Evolutionary conservation across 30 jellyfish, hydroid and myxozoan genomes (phyloP).

Genomic region (Nemopilema nomurai): DNA sequence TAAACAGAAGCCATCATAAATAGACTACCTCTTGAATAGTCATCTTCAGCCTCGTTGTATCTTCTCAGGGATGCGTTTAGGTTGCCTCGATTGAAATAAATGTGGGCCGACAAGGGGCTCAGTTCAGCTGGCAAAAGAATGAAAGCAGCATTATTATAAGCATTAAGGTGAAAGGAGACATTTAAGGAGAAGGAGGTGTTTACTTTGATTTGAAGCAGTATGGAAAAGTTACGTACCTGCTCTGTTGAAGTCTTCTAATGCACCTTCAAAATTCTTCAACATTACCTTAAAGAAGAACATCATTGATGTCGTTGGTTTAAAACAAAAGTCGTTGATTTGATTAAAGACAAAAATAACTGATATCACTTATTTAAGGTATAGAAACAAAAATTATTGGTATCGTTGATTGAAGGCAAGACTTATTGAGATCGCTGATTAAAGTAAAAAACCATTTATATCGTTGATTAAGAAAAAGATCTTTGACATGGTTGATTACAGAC

Average conservation of each 20-base stretch:
- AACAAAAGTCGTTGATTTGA: too few relatives aligned
- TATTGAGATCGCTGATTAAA: too few relatives aligned
- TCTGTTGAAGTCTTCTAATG: slow-evolving; percentile 59
- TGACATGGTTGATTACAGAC: too few relatives aligned
- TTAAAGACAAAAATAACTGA: too few relatives aligned
- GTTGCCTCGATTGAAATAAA: slow-evolving; percentile 75
- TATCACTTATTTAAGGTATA: too few relatives aligned
- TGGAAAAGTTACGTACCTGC: slow-evolving; percentile 50
- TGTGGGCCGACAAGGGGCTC: slow-evolving; percentile 64
- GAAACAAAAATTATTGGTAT: too few relatives aligned
- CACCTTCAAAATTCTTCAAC: slow-evolving; percentile 60
- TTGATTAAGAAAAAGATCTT: too few relatives aligned
- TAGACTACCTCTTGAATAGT: slow-evolving; percentile 63
- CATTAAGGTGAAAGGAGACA: not conserved
- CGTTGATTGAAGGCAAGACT: too few relatives aligned
- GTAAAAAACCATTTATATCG: too few relatives aligned
- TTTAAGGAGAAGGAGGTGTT: not conserved
- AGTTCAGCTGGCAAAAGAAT: slow-evolving; percentile 45
- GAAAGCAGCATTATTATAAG: not conserved
- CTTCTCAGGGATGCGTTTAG: slow-evolving; percentile 34
- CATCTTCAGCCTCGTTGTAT: slow-evolving; percentile 62
- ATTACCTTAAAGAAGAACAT: slow-evolving; percentile 26
- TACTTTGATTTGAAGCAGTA: not conserved
- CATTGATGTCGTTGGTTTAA: not conserved
- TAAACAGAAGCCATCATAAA: not conserved